phyloP scores from a whole-genome alignment of 2,888 invertebrate genomes.

The Orthosia gracilis region DNA sequence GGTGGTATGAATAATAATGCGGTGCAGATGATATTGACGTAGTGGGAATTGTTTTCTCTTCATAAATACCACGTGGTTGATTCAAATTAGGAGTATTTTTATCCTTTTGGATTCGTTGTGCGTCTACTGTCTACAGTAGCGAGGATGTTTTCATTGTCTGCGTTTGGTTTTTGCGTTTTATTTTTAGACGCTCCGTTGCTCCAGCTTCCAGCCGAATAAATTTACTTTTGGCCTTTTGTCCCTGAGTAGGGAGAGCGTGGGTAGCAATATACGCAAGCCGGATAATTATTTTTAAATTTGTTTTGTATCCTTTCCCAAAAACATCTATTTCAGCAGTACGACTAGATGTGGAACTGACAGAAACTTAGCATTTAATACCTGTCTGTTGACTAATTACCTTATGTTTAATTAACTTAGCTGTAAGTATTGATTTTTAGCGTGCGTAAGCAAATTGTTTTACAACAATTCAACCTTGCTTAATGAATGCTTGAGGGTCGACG shows the following conservation, averaged over 20 bases:
- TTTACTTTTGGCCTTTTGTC: conserved; percentile 28
- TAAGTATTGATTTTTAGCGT: conserved; percentile 64
- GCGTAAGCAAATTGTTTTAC: conserved; percentile 55
- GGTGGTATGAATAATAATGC: conserved; percentile 54
- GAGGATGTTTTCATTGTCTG: conserved; percentile 45
- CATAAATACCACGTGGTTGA: conserved; percentile 29
- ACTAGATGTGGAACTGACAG: not conserved
- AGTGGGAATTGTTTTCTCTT: conserved; percentile 47
- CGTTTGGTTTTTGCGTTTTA: conserved; percentile 42
- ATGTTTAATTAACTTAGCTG: conserved; percentile 58
- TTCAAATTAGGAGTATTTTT: conserved; percentile 45
- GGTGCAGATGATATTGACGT: conserved; percentile 52
- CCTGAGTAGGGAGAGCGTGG: conserved; percentile 6
- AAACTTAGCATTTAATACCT: not conserved
- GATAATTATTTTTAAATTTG: conserved; percentile 25
- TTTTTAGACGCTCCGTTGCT: conserved; percentile 53
- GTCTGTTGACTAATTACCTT: conserved; percentile 36
- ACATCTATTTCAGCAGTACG: not conserved
- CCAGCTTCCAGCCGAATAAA: conserved; percentile 40
- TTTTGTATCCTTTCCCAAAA: conserved; percentile 1
- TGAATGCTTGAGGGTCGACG: conserved; percentile 47
- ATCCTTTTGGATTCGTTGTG: conserved; percentile 50
- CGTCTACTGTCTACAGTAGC: conserved; percentile 15
- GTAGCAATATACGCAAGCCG: conserved; percentile 10
- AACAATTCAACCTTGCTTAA: conserved; percentile 57